phyloP scores from a whole-genome alignment of 2,113 vertebrate genomes.

The Etheostoma cragini region DNA sequence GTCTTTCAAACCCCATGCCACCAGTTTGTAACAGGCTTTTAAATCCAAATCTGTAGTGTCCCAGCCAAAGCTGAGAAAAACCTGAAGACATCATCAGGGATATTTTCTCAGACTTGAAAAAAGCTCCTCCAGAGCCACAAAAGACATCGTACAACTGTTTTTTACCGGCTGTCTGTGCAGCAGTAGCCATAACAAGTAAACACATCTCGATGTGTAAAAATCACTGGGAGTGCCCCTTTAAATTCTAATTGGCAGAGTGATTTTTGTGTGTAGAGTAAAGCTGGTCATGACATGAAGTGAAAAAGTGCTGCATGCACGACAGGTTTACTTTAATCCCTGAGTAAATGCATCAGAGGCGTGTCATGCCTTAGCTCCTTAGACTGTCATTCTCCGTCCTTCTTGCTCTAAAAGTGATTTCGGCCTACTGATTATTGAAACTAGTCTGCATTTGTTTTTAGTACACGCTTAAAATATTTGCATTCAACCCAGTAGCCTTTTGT shows the following conservation, averaged over 20 bases:
- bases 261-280: conserved; percentile 8
- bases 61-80: not conserved
- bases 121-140: conserved; percentile 1
- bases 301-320: not conserved
- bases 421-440: not conserved
- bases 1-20: not conserved
- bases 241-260: not conserved
- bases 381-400: not conserved
- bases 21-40: not conserved
- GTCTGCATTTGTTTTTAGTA: conserved; percentile 6
- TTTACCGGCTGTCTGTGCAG: not conserved
- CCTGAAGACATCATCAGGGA: conserved; percentile 9
- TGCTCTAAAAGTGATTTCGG: not conserved
- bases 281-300: not conserved
- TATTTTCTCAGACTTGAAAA: not conserved
- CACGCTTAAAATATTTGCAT: conserved; percentile 37
- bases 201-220: too few species aligned
- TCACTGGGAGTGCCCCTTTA: not conserved
- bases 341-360: conserved; percentile 15
- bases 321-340: conserved; percentile 33
- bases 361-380: not conserved
- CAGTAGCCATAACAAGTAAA: not conserved
- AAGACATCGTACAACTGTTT: not conserved
- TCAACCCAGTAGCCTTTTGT: conserved; percentile 37
- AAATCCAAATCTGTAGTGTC: not conserved